phyloP scores from a whole-genome alignment of 2,888 invertebrate genomes.

The Orthosia cruda region DNA sequence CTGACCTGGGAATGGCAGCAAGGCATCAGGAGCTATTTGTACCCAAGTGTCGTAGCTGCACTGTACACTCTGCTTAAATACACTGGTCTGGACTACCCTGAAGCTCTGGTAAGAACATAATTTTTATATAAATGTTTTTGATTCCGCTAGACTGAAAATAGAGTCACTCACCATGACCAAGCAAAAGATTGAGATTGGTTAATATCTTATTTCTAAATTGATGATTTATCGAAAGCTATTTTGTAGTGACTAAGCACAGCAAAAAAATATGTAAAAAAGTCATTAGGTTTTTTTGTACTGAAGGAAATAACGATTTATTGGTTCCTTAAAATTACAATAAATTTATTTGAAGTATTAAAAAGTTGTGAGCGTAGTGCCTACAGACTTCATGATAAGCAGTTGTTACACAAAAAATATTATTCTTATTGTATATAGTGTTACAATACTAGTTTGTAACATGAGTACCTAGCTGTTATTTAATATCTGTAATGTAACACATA shows the following conservation, averaged over 20 bases:
- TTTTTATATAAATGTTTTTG: background rate
- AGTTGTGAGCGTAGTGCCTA: background rate
- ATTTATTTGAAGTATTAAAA: background rate
- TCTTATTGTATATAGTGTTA: constrained; percentile 23
- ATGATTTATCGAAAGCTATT: constrained; percentile 7
- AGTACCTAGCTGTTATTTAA: constrained; percentile 26
- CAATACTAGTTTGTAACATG: constrained; percentile 41
- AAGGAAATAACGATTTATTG: constrained; percentile 6
- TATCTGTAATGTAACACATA: constrained; percentile 38
- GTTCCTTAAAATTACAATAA: constrained; percentile 4
- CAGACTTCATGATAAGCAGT: background rate
- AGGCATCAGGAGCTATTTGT: constrained; percentile 97
- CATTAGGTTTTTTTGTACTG: constrained; percentile 12
- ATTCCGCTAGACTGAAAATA: background rate
- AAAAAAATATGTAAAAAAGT: constrained; percentile 33
- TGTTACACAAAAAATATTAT: constrained; percentile 3
- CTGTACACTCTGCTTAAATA: constrained; percentile 94
- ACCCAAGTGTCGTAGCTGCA: constrained; percentile 95
- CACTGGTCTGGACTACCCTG: constrained; percentile 93
- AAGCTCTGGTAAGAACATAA: constrained; percentile 91
- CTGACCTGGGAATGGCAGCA: constrained; percentile 99
- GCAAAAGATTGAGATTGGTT: constrained; percentile 23
- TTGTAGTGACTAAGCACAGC: constrained; percentile 15
- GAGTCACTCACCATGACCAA: constrained; percentile 28
- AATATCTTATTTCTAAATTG: constrained; percentile 23